Conservation (phyloP, 2,888 invertebrate genomes). For the Prionchulus punctatus region DNA sequence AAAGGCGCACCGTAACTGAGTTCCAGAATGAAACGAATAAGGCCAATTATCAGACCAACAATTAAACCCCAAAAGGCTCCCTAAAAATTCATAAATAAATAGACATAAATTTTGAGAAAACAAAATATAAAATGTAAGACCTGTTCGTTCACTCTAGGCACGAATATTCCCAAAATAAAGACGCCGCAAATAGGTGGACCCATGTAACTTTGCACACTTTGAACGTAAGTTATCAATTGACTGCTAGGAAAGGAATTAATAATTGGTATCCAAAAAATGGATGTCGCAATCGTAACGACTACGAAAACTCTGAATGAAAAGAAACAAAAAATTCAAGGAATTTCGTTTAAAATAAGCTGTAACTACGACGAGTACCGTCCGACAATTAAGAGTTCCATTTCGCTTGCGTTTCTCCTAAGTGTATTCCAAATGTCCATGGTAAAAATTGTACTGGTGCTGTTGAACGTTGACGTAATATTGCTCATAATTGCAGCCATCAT, state of each 20-base stretch:
- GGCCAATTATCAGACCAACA: conserved; percentile 35
- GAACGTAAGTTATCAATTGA: neutral
- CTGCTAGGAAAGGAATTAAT: neutral
- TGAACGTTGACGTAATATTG: conserved; percentile 43
- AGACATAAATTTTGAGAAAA: conserved; percentile 3
- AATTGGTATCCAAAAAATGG: conserved; percentile 1
- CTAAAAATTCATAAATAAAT: conserved; percentile 24
- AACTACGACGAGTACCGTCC: no score
- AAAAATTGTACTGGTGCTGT: conserved; percentile 42
- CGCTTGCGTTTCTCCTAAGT: conserved; percentile 33
- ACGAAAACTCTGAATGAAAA: conserved; percentile 1
- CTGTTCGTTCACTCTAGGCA: conserved; percentile 39
- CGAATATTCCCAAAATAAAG: conserved; percentile 40
- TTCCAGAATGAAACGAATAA: conserved; percentile 40
- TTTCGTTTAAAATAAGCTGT: no score
- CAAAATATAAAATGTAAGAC: conserved; percentile 28
- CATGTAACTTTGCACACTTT: conserved; percentile 38
- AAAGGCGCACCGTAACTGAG: conserved; percentile 36
- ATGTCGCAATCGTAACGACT: neutral
- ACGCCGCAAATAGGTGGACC: conserved; percentile 42
- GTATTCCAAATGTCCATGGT: conserved; percentile 41
- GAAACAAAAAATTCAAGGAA: neutral
- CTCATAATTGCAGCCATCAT: conserved; percentile 44
- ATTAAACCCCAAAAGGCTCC: conserved; percentile 44
- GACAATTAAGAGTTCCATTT: conserved; percentile 36